Percentiles rank a stretch among this genome's conserved stretches.
phyloP scores from a whole-genome alignment of 2,113 vertebrate genomes.

The Lucifuga dentata region DNA sequence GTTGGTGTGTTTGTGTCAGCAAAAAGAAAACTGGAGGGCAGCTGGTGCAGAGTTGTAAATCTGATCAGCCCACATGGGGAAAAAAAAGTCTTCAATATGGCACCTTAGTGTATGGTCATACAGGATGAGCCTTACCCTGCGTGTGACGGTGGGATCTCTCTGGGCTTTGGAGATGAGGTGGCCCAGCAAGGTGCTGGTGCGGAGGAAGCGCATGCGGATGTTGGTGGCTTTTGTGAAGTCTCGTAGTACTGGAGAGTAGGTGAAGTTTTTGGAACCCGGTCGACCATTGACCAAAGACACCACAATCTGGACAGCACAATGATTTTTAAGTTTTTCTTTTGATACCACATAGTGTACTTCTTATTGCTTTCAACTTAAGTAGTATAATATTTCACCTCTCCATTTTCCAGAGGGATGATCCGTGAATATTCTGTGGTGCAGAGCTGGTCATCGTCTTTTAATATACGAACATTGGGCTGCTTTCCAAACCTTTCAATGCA shows the following conservation, averaged over 20 bases:
- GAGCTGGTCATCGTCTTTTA: conserved; percentile 85
- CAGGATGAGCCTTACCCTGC: conserved; percentile 84
- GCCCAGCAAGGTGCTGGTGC: conserved; percentile 91
- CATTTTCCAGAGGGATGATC: conserved; percentile 91
- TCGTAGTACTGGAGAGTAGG: conserved; percentile 84
- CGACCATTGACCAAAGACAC: conserved; percentile 92
- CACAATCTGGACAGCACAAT: conserved; percentile 83
- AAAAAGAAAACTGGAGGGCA: conserved; percentile 21
- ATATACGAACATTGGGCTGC: conserved; percentile 81
- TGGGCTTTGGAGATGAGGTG: conserved; percentile 93
- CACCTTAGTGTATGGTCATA: conserved; percentile 40
- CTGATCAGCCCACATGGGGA: conserved; percentile 40
- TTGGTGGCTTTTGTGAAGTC: conserved; percentile 94
- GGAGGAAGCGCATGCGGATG: conserved; percentile 90
- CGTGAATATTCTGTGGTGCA: conserved; percentile 92
- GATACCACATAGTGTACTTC: not conserved
- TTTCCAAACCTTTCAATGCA: conserved; percentile 88
- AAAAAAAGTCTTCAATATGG: conserved; percentile 20
- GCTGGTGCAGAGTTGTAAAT: conserved; percentile 20
- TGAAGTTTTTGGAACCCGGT: conserved; percentile 89
- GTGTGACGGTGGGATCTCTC: conserved; percentile 90
- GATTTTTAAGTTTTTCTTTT: not conserved
- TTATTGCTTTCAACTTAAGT: not conserved
- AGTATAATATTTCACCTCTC: conserved; percentile 83
- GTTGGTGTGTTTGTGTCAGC: conserved; percentile 54